Conservation (phyloP, 2,888 invertebrate species). For the Mystacides longicornis region DNA sequence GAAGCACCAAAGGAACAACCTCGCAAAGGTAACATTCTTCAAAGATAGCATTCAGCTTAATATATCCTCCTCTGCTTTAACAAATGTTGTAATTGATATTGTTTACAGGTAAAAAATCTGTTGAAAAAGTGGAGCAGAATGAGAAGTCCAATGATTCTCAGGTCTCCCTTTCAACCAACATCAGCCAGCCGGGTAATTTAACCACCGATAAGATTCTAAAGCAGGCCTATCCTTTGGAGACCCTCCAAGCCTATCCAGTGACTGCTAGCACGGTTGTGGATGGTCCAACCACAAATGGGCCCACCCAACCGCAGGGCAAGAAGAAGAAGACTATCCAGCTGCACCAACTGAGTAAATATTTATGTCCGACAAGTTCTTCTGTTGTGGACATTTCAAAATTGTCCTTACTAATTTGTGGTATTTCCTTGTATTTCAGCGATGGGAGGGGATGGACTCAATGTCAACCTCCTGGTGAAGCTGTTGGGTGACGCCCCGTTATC, state of each 20-base stretch:
- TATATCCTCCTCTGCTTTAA: neutral
- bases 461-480: constrained; percentile 61
- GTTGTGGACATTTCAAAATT: too few species aligned
- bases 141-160: constrained; percentile 10
- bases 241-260: constrained; percentile 17
- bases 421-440: too few species aligned
- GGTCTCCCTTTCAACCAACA: constrained; percentile 35
- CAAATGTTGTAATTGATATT: neutral
- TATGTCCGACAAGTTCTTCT: too few species aligned
- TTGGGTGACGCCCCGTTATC: constrained; percentile 76
- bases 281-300: constrained; percentile 24
- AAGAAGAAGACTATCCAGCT: constrained; percentile 51
- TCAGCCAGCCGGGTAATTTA: constrained; percentile 41
- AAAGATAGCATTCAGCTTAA: neutral
- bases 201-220: constrained; percentile 43
- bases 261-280: constrained; percentile 18
- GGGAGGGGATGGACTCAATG: constrained; percentile 62
- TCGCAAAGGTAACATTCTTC: constrained; percentile 32
- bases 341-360: constrained; percentile 49
- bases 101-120: constrained; percentile 1
- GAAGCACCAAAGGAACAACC: constrained; percentile 38
- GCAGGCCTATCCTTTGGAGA: constrained; percentile 34
- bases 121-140: neutral
- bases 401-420: too few species aligned
- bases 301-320: constrained; percentile 36